Base-by-base conservation (phyloP, 2,888 invertebrate species). In the Hirtodrosophila trivittata region DNA sequence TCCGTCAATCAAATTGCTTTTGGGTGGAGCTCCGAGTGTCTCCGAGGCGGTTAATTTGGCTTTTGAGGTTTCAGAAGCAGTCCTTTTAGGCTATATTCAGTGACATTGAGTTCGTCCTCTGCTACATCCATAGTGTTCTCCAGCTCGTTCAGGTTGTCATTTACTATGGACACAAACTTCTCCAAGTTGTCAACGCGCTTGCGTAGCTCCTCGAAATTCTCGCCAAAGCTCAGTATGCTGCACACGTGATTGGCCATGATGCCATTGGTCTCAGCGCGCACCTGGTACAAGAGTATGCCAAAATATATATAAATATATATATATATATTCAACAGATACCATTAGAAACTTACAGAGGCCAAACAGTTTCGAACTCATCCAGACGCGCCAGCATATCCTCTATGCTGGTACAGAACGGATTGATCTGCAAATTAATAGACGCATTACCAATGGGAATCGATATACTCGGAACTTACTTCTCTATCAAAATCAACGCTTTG, bases 311-410 rank as follows among this genome's bases (percentile, higher is more conserved):
- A 1, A 4, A 1, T 7, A 1, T 4, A 26, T 8, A 10, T 10
- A 18, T 39, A 1, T 7, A 10, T 42, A 9, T 47, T 12, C 7
- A 7, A 3, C 3, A 6, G 6, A 25, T 25, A 4, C 25, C n/a
- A 28, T 32, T 8, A 1, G 8, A 3, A 5, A 30, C 75, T 30
- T 43, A 73, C 92, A 91, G 63, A 94, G 66, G 93, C 92, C 26
- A 94, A 39, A 94, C 92, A 70, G 93, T 93, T 67, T 93, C 92
- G 66, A 94, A 91, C 87, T 94, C 94, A 88, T 94, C 94, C 16
- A 94, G 90, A 60, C 94, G 91, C 0, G 93, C 93, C 45, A 94
- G 87, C 93, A 94, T 94, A 80, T 94, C 94, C 71, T 94, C 94
- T 37, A 94, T 92, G 56, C 92, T 93, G 83, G 92, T 92, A 88